phyloP scores from a whole-genome alignment of 2,797 vertebrate genomes.

The Rhincodon typus region DNA sequence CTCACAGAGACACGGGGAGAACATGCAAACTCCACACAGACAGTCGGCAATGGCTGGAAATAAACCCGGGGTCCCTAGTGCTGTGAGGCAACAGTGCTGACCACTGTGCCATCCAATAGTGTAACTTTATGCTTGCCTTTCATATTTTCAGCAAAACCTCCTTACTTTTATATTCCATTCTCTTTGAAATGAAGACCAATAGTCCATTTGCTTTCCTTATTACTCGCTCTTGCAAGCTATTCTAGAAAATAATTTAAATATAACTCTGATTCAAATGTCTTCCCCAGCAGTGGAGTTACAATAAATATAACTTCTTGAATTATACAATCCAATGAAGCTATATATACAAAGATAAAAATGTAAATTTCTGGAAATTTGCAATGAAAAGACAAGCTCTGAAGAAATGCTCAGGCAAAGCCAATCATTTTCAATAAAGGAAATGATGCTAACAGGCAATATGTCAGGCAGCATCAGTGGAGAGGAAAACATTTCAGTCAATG shows the following conservation, averaged over 20 bases:
- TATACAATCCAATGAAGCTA: neutral
- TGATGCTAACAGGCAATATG: neutral
- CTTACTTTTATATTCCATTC: no score
- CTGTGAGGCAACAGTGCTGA: no score
- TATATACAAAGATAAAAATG: neutral
- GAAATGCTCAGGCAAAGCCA: neutral
- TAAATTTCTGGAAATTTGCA: neutral
- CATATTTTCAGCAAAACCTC: no score
- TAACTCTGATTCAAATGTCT: neutral
- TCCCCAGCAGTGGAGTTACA: neutral
- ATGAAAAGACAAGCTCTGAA: no score
- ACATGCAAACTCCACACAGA: no score
- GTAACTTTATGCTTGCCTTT: no score
- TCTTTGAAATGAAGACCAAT: no score
- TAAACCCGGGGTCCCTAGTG: no score
- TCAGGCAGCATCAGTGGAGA: neutral
- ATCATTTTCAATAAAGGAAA: neutral
- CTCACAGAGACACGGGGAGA: no score
- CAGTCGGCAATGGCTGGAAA: no score
- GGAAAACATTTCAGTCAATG: neutral
- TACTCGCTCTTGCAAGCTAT: neutral
- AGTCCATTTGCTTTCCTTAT: no score
- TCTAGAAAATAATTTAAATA: neutral
- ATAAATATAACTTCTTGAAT: neutral
- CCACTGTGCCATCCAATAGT: no score